Percentiles rank a stretch among this genome's conserved stretches.
Conservation (phyloP, 1,140 invertebrate genomes). For the Aphaenogaster rudis region DNA sequence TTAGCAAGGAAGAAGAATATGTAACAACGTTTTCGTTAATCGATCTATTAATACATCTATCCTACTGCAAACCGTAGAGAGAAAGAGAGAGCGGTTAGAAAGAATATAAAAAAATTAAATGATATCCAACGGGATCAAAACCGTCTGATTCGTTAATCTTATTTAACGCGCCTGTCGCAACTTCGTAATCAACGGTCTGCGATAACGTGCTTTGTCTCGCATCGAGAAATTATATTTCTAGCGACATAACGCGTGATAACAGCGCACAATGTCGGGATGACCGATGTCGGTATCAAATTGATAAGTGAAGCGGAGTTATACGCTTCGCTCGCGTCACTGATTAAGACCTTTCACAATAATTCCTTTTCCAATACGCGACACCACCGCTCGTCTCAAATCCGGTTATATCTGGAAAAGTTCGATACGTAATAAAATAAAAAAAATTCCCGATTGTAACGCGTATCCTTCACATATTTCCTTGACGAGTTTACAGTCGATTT, state of each 20-base stretch:
- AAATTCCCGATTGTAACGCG: not conserved
- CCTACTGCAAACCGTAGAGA: not conserved
- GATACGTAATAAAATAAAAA: not conserved
- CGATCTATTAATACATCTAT: not conserved
- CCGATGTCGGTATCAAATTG: conserved; percentile 47
- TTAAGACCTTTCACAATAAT: conserved; percentile 46
- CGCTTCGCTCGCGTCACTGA: conserved; percentile 25
- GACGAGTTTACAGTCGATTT: not conserved
- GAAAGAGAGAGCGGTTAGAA: not conserved
- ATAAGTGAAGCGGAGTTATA: conserved; percentile 40
- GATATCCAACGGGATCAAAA: not conserved
- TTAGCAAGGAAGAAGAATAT: not conserved
- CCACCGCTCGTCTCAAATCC: not conserved
- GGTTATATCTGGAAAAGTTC: not conserved
- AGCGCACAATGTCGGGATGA: conserved; percentile 22
- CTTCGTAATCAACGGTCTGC: conserved; percentile 25
- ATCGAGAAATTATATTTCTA: conserved; percentile 43
- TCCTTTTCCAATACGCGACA: conserved; percentile 36
- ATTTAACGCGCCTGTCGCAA: conserved; percentile 32
- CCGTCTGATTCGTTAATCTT: conserved; percentile 28
- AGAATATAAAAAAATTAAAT: conserved; percentile 9
- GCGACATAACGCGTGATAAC: not conserved
- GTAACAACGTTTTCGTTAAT: not conserved
- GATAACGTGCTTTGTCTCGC: conserved; percentile 30
- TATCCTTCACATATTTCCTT: not conserved